Evolutionary conservation across 1,140 invertebrate species (phyloP), one percentile per base, ranked within the genome.

Genomic region (Papilio glaucus): DNA sequence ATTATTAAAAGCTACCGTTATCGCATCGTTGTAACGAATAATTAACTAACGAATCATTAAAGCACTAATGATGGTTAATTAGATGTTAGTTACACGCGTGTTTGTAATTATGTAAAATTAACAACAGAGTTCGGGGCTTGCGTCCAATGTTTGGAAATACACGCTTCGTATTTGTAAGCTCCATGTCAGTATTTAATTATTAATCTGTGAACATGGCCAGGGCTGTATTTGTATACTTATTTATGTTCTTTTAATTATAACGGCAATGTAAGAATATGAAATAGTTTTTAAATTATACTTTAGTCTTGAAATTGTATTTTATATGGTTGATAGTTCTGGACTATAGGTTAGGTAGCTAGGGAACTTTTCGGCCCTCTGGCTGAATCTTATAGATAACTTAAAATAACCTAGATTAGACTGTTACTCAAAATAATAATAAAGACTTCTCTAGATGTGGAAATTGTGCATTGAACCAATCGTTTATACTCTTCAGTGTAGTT

Each of bases 11-110:
- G 42, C 41, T 49, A 69, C 37, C 37, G 15, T 49, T 37, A 29
- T 26, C 41, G 67, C 18, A 33, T 53, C 42, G 67, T 68, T 68
- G 24, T 37, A 69, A 49, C 42, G 26, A 49, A 10, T 69, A 49
- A 69, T 69, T 53, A 69, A 69, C 41, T n/a, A 37, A 69, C 42
- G n/a, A n/a, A n/a, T 68, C 24, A 65, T 65, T 65, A 65, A 9
- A 6, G 12, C 41, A 29, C 41, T 65, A 69, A 69, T 49, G 67
- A 69, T 42, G 41, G 29, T 15, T 69, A 69, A 69, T 69, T 69
- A 69, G 26, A 33, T 42, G 63, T 67, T 69, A 49, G 21, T 49
- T 69, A 49, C 9, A 18, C 37, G 15, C 33, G 4, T 39, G 37
- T 65, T 38, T 18, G 41, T 69, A 49, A 68, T 68, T 68, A 68